These are phyloP conservation scores for Melanchra persicariae DNA, from an alignment of 2,888 invertebrate genomes.

Conservation along the genomic window DNA sequence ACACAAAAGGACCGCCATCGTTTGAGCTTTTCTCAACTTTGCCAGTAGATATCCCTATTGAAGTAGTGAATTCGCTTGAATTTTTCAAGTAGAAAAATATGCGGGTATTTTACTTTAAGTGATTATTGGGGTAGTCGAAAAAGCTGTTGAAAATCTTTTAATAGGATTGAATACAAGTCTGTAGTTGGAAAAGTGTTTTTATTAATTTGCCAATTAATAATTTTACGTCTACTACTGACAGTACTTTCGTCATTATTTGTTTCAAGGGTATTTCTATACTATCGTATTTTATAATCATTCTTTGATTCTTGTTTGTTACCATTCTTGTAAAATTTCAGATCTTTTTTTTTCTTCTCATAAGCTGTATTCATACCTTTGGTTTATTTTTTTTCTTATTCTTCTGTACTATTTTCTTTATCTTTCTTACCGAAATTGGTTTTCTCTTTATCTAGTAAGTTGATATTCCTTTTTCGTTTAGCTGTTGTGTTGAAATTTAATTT, in stretches of 20 bases:
- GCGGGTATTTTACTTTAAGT: slow-evolving; percentile 23
- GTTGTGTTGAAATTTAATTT: slow-evolving; percentile 60
- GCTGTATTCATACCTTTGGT: background rate
- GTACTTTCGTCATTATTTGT: background rate
- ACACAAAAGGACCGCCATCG: slow-evolving; percentile 52
- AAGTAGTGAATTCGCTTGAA: slow-evolving; percentile 36
- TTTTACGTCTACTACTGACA: background rate
- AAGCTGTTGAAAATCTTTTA: too few relatives aligned
- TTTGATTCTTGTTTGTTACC: background rate
- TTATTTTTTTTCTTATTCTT: slow-evolving; percentile 21
- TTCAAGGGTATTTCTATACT: background rate
- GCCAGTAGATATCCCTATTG: slow-evolving; percentile 40
- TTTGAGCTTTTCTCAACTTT: slow-evolving; percentile 53
- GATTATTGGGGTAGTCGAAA: background rate
- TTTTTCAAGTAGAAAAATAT: slow-evolving; percentile 37
- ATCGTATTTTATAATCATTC: background rate
- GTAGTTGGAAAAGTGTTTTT: background rate
- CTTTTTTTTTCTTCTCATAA: slow-evolving; percentile 12
- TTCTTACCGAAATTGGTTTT: slow-evolving; percentile 31
- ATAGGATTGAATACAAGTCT: background rate
- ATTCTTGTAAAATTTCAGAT: background rate
- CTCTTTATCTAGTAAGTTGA: slow-evolving; percentile 23
- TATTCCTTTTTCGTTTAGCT: slow-evolving; percentile 36
- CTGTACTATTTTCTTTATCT: slow-evolving; percentile 17
- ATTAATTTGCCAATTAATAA: background rate